phyloP scores from a whole-genome alignment of 2,888 invertebrate species.

The Tenthredo notha region DNA sequence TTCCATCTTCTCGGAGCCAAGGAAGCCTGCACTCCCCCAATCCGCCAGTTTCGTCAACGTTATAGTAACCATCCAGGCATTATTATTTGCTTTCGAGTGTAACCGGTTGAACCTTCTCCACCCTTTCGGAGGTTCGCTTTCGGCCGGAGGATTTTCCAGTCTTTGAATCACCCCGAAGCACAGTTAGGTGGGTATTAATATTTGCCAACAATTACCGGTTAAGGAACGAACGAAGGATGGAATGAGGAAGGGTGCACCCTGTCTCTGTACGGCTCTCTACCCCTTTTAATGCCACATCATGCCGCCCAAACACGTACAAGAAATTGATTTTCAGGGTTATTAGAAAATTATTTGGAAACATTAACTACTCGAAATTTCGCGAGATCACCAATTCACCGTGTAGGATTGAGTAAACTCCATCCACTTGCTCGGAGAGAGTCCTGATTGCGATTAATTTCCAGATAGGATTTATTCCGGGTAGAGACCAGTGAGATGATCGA shows the following conservation, averaged over 20 bases:
- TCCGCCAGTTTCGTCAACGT: conserved; percentile 62
- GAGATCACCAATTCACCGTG: neutral
- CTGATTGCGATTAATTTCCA: conserved; percentile 29
- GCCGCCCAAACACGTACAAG: conserved; percentile 71
- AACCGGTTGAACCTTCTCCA: conserved; percentile 73
- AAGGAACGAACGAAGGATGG: conserved; percentile 37
- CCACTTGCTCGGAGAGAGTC: neutral
- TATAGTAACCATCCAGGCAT: conserved; percentile 76
- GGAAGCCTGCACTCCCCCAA: conserved; percentile 60
- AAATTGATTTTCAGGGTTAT: conserved; percentile 62
- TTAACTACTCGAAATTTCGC: neutral
- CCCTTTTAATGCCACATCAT: conserved; percentile 73
- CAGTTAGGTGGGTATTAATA: conserved; percentile 74
- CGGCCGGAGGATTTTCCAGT: conserved; percentile 66
- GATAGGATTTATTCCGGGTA: neutral
- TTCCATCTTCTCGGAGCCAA: conserved; percentile 6
- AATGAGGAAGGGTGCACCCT: conserved; percentile 8
- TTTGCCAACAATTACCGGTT: conserved; percentile 77
- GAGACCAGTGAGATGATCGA: neutral
- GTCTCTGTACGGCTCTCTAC: conserved; percentile 60
- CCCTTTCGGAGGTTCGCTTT: conserved; percentile 65
- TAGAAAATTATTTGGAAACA: neutral
- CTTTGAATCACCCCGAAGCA: conserved; percentile 65
- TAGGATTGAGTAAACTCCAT: neutral
- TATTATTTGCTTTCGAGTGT: conserved; percentile 77